These are phyloP conservation scores for Drosophila atripex DNA, from an alignment of 2,888 invertebrate genomes.

Conservation along the genomic window DNA sequence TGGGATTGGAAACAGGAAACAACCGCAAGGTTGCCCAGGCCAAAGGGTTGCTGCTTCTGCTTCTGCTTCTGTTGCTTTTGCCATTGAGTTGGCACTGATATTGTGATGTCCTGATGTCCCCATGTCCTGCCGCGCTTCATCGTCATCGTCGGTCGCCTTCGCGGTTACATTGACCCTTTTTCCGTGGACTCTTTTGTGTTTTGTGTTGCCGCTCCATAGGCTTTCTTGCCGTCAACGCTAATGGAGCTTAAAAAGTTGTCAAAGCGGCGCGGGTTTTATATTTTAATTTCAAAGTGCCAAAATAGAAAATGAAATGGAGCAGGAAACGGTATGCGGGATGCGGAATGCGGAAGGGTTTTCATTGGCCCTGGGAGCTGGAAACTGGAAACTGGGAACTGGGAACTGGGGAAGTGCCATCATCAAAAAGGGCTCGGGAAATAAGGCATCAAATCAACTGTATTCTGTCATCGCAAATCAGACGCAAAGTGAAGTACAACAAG, in stretches of 20 bases:
- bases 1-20: conserved; percentile 28
- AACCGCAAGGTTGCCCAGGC: conserved; percentile 57
- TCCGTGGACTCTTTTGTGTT: conserved; percentile 44
- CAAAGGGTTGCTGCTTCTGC: conserved; percentile 29
- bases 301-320: conserved; percentile 68
- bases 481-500: conserved; percentile 51
- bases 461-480: conserved; percentile 66
- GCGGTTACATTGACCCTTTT: conserved; percentile 75
- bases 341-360: background rate
- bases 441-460: conserved; percentile 64
- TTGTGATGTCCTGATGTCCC: conserved; percentile 45
- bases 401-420: conserved; percentile 14
- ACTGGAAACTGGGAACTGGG: background rate
- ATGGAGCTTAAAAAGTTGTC: conserved; percentile 78
- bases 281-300: conserved; percentile 74
- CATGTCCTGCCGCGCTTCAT: conserved; percentile 58
- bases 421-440: conserved; percentile 33
- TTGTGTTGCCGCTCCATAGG: conserved; percentile 53
- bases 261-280: conserved; percentile 70
- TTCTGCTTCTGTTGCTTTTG: conserved; percentile 10
- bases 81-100: conserved; percentile 18
- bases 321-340: conserved; percentile 7
- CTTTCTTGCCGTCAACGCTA: conserved; percentile 71
- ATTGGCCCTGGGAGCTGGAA: background rate
- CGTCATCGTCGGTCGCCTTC: conserved; percentile 55